These are phyloP conservation scores for Acrossocheilus fasciatus DNA, from an alignment of 2,797 vertebrate species.

Conservation along the genomic window DNA sequence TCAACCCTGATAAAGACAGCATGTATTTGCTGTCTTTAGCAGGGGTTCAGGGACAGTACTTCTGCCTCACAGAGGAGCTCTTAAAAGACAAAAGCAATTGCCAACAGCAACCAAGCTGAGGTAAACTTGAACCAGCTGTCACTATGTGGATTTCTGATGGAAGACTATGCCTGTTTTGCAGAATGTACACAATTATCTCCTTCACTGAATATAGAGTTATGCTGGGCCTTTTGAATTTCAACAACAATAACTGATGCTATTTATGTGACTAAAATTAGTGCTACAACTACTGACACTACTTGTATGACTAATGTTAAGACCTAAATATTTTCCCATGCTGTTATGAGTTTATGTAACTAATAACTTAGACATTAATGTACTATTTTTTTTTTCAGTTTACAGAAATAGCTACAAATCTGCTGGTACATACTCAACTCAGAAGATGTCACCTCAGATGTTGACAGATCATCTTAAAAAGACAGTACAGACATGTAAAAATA, in stretches of 20 bases:
- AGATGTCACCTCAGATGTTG: slow-evolving; percentile 24
- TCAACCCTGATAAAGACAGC: slow-evolving; percentile 32
- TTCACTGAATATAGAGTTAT: not conserved
- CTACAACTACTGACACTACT: not conserved
- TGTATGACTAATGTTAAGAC: slow-evolving; percentile 17
- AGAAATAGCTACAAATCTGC: slow-evolving; percentile 7
- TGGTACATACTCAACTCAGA: slow-evolving; percentile 49
- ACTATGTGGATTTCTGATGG: not conserved
- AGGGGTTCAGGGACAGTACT: not conserved
- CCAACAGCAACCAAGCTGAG: not conserved
- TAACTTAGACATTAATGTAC: not conserved
- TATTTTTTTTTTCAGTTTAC: not conserved
- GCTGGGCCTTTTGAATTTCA: not conserved
- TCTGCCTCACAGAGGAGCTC: not conserved
- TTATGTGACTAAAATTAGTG: slow-evolving; percentile 1
- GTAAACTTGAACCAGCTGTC: not conserved
- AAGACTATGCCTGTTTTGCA: not conserved
- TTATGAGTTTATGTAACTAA: not conserved
- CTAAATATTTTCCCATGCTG: not conserved
- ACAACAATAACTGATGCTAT: not conserved
- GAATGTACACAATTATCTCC: not conserved
- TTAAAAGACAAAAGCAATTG: not conserved
- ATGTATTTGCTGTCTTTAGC: slow-evolving; percentile 15
- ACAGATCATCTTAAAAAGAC: slow-evolving; percentile 45
- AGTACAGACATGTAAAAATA: not conserved